Percentiles rank a stretch among this genome's conserved stretches.
Evolutionary conservation across 2,888 invertebrate genomes (phyloP).

Genomic region (Agriotes lineatus): DNA sequence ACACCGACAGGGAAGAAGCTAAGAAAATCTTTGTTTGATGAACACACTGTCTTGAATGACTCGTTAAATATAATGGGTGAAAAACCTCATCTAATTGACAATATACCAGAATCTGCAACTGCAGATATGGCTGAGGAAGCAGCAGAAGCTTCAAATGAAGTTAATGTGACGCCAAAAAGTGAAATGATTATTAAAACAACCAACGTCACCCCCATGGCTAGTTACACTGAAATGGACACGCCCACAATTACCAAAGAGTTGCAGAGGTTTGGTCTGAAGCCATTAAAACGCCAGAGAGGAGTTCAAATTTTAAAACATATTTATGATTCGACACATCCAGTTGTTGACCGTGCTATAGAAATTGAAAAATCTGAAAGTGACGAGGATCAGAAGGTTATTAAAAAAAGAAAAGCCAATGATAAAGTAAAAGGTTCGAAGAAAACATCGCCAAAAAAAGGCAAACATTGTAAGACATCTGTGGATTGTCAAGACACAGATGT

Average conservation of each 20-base stretch:
- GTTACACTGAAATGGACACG: constrained; percentile 72
- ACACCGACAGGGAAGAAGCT: background rate
- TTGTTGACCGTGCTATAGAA: constrained; percentile 58
- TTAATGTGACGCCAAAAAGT: constrained; percentile 63
- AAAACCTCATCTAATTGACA: background rate
- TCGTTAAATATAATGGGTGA: background rate
- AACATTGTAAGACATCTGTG: no score
- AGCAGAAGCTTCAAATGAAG: background rate
- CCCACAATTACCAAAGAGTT: constrained; percentile 71
- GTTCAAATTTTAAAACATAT: constrained; percentile 75
- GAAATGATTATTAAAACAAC: constrained; percentile 69
- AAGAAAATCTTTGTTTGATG: background rate
- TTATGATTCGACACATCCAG: constrained; percentile 78
- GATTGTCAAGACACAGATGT: no score
- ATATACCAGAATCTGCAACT: background rate
- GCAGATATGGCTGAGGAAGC: background rate
- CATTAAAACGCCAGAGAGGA: constrained; percentile 72
- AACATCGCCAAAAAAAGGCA: no score
- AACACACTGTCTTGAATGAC: background rate
- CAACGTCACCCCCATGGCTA: constrained; percentile 71
- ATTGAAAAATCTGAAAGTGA: constrained; percentile 44
- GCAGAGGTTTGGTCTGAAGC: constrained; percentile 76
- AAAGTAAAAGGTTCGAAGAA: background rate
- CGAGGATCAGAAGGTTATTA: constrained; percentile 45
- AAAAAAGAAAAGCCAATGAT: constrained; percentile 46